Percentiles rank a stretch among this genome's conserved stretches.
Evolutionary conservation across 2,797 vertebrate species (phyloP).

Genomic region (Falco berigora): DNA sequence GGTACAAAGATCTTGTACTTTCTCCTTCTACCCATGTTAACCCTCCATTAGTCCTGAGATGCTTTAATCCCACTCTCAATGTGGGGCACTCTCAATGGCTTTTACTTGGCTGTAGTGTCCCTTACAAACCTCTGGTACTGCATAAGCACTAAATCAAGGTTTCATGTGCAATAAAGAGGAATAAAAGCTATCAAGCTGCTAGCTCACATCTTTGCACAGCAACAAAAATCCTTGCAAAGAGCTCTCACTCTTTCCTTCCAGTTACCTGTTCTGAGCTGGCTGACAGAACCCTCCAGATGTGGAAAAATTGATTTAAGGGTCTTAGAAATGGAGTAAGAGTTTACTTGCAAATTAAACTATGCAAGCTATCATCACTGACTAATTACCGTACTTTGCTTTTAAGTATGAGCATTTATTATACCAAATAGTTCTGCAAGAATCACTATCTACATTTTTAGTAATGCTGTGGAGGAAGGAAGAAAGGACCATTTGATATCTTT

Average conservation of each 20-base stretch:
- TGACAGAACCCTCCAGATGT: neutral
- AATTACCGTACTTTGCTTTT: neutral
- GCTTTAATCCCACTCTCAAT: neutral
- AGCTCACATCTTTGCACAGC: neutral
- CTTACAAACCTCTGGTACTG: neutral
- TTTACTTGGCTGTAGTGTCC: neutral
- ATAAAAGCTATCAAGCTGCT: neutral
- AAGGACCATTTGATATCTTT: neutral
- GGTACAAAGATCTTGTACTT: neutral
- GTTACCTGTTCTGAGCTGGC: neutral
- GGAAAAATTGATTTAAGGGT: neutral
- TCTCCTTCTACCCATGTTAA: neutral
- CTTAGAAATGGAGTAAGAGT: neutral
- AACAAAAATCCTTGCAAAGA: neutral
- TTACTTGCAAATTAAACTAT: constrained; percentile 9
- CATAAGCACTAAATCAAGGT: neutral
- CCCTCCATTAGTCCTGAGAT: neutral
- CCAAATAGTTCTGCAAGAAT: neutral
- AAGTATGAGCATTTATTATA: neutral
- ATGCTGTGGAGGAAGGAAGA: neutral
- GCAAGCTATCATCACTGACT: neutral
- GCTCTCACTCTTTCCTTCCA: neutral
- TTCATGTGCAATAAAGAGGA: neutral
- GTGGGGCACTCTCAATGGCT: neutral
- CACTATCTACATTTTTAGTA: neutral